Percentiles rank a stretch among this genome's conserved stretches.
phyloP scores from a whole-genome alignment of 2,888 invertebrate genomes.

The Hirtodrosophila alboralis region DNA sequence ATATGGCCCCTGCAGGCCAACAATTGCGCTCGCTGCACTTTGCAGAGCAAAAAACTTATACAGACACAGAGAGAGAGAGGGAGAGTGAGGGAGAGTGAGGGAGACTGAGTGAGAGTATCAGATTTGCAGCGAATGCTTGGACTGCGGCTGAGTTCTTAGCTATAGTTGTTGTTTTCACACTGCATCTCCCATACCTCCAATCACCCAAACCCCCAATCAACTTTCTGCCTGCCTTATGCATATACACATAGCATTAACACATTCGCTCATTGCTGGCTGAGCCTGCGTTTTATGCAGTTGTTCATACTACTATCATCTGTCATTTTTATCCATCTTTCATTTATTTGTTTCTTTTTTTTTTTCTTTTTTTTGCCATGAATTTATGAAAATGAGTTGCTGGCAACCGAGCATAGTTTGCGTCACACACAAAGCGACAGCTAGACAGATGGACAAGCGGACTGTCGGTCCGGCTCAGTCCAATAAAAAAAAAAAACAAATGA shows the following conservation, averaged over 20 bases:
- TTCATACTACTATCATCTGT: slow-evolving; percentile 62
- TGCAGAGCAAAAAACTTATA: slow-evolving; percentile 55
- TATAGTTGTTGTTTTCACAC: slow-evolving; percentile 35
- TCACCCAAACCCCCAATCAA: slow-evolving; percentile 6
- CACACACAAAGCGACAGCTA: slow-evolving; percentile 46
- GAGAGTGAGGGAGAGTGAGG: too few relatives aligned
- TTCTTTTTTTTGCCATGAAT: slow-evolving; percentile 57
- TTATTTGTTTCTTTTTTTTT: slow-evolving; percentile 15
- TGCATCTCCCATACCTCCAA: neutral
- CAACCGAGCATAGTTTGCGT: slow-evolving; percentile 52
- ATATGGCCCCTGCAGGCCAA: slow-evolving; percentile 4
- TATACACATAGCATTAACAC: slow-evolving; percentile 73
- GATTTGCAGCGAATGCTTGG: slow-evolving; percentile 44
- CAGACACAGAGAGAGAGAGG: too few relatives aligned
- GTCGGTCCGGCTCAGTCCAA: slow-evolving; percentile 21
- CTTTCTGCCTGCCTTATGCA: slow-evolving; percentile 24
- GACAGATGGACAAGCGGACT: slow-evolving; percentile 20
- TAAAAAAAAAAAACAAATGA: slow-evolving; percentile 14
- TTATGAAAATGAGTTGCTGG: slow-evolving; percentile 75
- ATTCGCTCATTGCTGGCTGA: slow-evolving; percentile 63
- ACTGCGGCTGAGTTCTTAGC: slow-evolving; percentile 44
- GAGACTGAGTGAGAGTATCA: slow-evolving; percentile 19
- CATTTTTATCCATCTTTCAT: slow-evolving; percentile 54
- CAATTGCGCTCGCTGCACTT: slow-evolving; percentile 69
- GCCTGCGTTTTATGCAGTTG: slow-evolving; percentile 70